These are phyloP conservation scores for Megaceryle torquata DNA, from an alignment of 2,113 vertebrate species.

Conservation along the genomic window DNA sequence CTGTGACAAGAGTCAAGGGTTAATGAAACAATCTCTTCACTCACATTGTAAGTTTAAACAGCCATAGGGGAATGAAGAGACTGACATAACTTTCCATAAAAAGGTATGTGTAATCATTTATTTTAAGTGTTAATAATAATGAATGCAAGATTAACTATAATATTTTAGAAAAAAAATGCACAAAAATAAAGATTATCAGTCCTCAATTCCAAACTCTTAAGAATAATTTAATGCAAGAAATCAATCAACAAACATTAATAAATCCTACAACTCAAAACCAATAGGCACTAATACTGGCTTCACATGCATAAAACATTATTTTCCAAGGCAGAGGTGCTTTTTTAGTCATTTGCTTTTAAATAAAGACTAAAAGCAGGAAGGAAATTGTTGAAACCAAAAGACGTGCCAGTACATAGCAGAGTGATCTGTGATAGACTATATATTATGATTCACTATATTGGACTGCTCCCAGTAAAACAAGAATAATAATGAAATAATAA, in stretches of 20 bases:
- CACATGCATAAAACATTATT: background rate
- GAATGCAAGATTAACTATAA: background rate
- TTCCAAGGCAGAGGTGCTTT: background rate
- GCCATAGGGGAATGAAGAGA: background rate
- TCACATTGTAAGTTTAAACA: background rate
- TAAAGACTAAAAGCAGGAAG: background rate
- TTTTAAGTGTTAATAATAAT: background rate
- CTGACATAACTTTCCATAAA: background rate
- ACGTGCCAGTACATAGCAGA: background rate
- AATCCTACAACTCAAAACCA: background rate
- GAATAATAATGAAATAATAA: conserved; percentile 41
- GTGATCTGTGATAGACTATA: background rate
- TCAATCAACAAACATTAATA: background rate
- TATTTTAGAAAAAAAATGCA: background rate
- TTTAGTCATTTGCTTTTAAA: background rate
- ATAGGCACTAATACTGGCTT: background rate
- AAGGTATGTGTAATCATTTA: fast-evolving
- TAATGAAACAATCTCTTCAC: background rate
- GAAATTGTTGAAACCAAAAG: background rate
- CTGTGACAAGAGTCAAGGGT: background rate
- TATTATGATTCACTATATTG: conserved; percentile 23
- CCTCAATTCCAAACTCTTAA: background rate
- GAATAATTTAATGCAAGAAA: background rate
- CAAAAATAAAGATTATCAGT: background rate
- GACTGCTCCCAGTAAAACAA: background rate